phyloP scores from a whole-genome alignment of 2,797 vertebrate genomes.

The Hippoglossus hippoglossus region DNA sequence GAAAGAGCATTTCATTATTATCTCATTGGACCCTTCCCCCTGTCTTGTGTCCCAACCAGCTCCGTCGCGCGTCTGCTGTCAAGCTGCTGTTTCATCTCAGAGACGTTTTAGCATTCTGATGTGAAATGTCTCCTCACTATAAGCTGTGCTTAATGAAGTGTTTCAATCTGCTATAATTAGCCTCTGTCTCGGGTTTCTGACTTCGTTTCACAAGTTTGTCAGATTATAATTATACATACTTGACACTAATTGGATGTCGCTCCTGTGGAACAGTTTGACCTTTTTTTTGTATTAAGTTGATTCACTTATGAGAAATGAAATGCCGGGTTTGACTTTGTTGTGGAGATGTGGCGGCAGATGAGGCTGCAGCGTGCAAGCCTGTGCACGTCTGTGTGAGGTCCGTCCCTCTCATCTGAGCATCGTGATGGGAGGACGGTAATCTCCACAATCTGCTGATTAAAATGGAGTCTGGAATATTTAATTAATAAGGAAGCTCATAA shows the following conservation, averaged over 20 bases:
- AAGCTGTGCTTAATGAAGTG: constrained; percentile 81
- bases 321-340: constrained; percentile 65
- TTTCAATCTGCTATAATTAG: constrained; percentile 84
- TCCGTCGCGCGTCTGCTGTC: constrained; percentile 28
- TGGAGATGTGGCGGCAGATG: constrained; percentile 49
- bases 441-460: constrained; percentile 76
- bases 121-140: constrained; percentile 75
- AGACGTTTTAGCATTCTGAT: constrained; percentile 66
- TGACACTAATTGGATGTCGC: constrained; percentile 84
- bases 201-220: constrained; percentile 85
- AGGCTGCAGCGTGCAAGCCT: constrained; percentile 33
- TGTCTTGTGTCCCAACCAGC: constrained; percentile 36
- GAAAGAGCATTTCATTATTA: constrained; percentile 31
- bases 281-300: constrained; percentile 74
- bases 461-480: constrained; percentile 73
- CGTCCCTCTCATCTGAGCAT: constrained; percentile 37
- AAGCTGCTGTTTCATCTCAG: constrained; percentile 55
- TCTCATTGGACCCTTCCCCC: constrained; percentile 24
- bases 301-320: constrained; percentile 75
- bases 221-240: constrained; percentile 85
- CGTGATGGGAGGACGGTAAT: constrained; percentile 55
- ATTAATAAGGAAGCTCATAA: constrained; percentile 69
- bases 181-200: constrained; percentile 81
- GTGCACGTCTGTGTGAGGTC: constrained; percentile 52
- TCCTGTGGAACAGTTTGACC: constrained; percentile 80